Conservation (phyloP, 2,888 invertebrate genomes). For the Molorchus minor region DNA sequence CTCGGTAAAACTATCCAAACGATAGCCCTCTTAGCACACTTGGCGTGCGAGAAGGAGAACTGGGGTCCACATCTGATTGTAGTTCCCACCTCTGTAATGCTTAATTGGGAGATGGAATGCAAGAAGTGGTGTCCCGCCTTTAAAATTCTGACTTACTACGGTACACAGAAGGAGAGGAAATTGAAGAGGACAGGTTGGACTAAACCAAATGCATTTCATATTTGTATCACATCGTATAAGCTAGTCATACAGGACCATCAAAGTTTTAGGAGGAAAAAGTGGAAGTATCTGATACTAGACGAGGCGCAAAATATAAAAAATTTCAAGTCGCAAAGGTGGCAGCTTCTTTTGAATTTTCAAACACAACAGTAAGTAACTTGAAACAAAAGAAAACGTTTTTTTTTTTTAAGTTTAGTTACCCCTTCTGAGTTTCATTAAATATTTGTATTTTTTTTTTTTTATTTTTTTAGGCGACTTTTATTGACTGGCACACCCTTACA, state of each 20-base stretch:
- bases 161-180: conserved; percentile 94
- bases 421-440: conserved; percentile 6
- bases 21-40: conserved; percentile 90
- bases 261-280: conserved; percentile 95
- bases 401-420: background rate
- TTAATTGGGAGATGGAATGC: conserved; percentile 99
- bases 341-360: conserved; percentile 92
- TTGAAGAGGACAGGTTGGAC: conserved; percentile 94
- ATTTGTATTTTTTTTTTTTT: conserved; percentile 1
- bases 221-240: conserved; percentile 98
- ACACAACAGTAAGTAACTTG: conserved; percentile 78
- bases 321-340: conserved; percentile 99
- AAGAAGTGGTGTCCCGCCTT: conserved; percentile 99
- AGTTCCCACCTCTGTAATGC: conserved; percentile 98
- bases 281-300: conserved; percentile 98
- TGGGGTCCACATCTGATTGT: conserved; percentile 99
- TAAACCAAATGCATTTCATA: conserved; percentile 97
- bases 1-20: conserved; percentile 98
- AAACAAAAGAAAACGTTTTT: background rate
- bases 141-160: conserved; percentile 98
- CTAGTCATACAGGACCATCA: conserved; percentile 98
- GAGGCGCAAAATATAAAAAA: conserved; percentile 99
- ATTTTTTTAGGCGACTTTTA: conserved; percentile 76
- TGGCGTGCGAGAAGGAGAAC: conserved; percentile 89
- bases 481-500: conserved; percentile 96